Evolutionary conservation across 1,140 invertebrate species (phyloP).

Genomic region (Temnothorax nylanderi): DNA sequence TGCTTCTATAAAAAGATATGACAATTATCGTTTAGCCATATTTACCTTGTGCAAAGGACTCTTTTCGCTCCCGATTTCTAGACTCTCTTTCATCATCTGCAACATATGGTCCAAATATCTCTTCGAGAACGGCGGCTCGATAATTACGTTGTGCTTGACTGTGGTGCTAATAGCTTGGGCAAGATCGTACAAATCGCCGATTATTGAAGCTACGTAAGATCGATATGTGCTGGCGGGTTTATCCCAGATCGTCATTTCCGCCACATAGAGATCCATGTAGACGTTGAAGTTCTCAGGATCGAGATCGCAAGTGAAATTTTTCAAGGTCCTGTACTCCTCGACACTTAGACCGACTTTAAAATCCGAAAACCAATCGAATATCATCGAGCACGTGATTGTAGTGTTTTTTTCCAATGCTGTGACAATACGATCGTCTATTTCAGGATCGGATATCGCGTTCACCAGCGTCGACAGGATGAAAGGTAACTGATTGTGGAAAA

Average conservation of each 20-base stretch:
- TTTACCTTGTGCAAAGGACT: conserved; percentile 51
- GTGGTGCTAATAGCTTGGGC: conserved; percentile 30
- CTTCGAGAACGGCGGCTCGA: conserved; percentile 71
- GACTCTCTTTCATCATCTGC: conserved; percentile 65
- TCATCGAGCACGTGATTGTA: conserved; percentile 67
- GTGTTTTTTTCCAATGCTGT: conserved; percentile 27
- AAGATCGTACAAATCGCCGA: conserved; percentile 73
- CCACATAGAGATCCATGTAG: conserved; percentile 75
- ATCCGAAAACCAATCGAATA: conserved; percentile 77
- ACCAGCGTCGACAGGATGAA: conserved; percentile 78
- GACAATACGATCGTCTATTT: conserved; percentile 68
- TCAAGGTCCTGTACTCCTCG: conserved; percentile 76
- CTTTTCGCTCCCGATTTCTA: conserved; percentile 12
- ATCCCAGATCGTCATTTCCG: conserved; percentile 68
- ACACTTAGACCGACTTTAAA: conserved; percentile 68
- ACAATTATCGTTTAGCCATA: not conserved
- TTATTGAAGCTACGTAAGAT: conserved; percentile 61
- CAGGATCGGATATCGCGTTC: conserved; percentile 76
- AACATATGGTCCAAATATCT: conserved; percentile 66
- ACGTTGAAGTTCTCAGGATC: conserved; percentile 78
- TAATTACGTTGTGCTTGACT: conserved; percentile 35
- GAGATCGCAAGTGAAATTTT: conserved; percentile 79
- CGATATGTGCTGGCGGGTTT: conserved; percentile 73
- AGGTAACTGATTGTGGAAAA: conserved; percentile 73
- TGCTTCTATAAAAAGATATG: not conserved